Evolutionary conservation across 2,797 vertebrate genomes (phyloP), one percentile per base, ranked within the genome.

Genomic region (Mus minutoides): DNA sequence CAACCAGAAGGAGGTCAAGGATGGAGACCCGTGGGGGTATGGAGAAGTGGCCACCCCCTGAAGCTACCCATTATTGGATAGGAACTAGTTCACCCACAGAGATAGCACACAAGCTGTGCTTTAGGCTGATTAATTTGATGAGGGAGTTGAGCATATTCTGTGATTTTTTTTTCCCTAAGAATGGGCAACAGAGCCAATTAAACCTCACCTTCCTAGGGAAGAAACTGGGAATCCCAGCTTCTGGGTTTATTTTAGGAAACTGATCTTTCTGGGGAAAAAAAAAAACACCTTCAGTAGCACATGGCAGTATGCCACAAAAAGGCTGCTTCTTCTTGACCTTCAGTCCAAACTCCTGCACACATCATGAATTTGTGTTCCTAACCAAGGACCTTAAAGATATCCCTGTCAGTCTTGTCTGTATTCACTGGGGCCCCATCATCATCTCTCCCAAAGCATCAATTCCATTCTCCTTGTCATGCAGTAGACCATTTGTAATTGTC

Each of bases 181-280:
- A 96, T 96, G 94, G 94, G 84, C 89, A 92, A 92, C 84, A 95
- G 90, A 96, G 60, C 90, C 85, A 96, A 98, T 96, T 97, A 97
- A 97, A 96, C 87, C 73, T 97, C 79, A 96, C 87, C 77, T 96
- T 97, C 91, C 79, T 43, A 84, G 69, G 82, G 37, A 96, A 95
- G 78, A 97, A 97, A 90, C 71, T 69, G 90, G 96, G 87, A 97
- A 97, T 90, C 90, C 94, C 94, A 97, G 91, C 64, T 93, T 94
- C 96, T 4, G 16, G 49, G 16, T 96, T 96, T 96, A 96, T 97
- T 97, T 97, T 97, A 90, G 93, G 90, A 97, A 97, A 60, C 71
- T 75, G 56, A 96, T 97, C 95, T 97, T 97, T 96, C 80, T 94
- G 94, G 58, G 58, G 40, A 91, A n/a, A 60, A 84, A 92, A 91